Evolutionary conservation across 2,888 invertebrate species (phyloP), one percentile per base, ranked within the genome.

Genomic region (Phasia obesa): DNA sequence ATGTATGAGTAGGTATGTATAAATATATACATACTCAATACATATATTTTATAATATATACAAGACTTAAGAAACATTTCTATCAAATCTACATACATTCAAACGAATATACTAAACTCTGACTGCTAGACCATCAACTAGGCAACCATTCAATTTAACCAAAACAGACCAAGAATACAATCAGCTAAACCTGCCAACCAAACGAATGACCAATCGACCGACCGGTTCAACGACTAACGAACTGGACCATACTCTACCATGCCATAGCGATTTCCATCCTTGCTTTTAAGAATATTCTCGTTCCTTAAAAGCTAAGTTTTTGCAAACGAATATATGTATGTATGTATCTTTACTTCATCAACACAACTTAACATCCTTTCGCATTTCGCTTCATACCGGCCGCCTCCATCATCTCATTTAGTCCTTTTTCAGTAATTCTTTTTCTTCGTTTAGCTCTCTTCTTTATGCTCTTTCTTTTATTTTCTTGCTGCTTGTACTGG

Each of bases 71-170:
- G 57, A 62, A 77, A 82, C 74, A 49, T 62, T 76, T 67, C 38
- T 47, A 73, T 35, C 64, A 81, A 71, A 51, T 67, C 21, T 69
- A 71, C 65, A 64, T 57, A 4, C 47, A 60, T 21, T 47, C 27
- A 21, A 55, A 55, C 23, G 35, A 64, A 57, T 35, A 65, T 49
- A 69, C 60, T 65, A 55, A 75, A 64, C 49, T 49, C 65, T 79
- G 70, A 75, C 74, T 74, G 64, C 64, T 67, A 62, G 55, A 77
- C 71, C 64, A 76, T 65, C 81, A 55, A 57, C 35, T 64, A 59
- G 64, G 78, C 82, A 78, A 77, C 73, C 69, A 62, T 73, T 77
- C 65, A 81, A 70, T 78, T 75, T 70, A 75, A 64, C 69, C 74
- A 78, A 49, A 64, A 64, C 62, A 71, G n/a, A 59, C 59, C 15